Evolutionary conservation across 2,888 invertebrate genomes (phyloP), one percentile per base, ranked within the genome.

Genomic region (Athetis lepigone): DNA sequence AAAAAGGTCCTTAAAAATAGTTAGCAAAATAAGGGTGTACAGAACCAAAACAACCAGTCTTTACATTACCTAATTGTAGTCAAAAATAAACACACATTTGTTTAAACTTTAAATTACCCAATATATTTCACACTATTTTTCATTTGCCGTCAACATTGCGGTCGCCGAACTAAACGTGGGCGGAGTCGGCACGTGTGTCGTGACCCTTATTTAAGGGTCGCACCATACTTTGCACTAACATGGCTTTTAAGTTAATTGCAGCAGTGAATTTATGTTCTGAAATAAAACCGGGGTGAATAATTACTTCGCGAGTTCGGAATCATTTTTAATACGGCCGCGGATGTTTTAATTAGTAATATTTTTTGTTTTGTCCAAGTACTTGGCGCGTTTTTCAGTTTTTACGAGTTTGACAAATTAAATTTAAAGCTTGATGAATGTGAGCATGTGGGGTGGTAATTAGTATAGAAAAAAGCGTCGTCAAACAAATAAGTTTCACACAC

Each of bases 191-290:
- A 90, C 92, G 92, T 92, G 93, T 92, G 86, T 64, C 61, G 59
- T 85, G 83, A 85, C 90, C 92, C 90, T 93, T 90, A 92, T 75
- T 82, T 89, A 90, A 93, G 91, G 93, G 92, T 88, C 85, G 90
- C 72, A 85, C 85, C 90, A 92, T 89, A 92, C 89, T 79, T 79
- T 76, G 83, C 80, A 81, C 85, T 76, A 85, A 86, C 89, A 88
- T 86, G 84, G 91, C 92, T 93, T 92, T 93, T 90, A 92, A 87
- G 88, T 89, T 92, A 92, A 92, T 92, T 92, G 92, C 89, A 84
- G 84, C 84, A 80, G 85, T 81, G 88, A 88, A 90, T 91, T 90
- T 89, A 88, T 85, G 84, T 78, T 70, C 77, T 58, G 66, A 73
- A 70, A 82, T 85, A 83, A 85, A 83, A 82, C 74, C 79, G 72